Evolutionary conservation across 2,113 vertebrate species (phyloP), one percentile per base, ranked within the genome.

Genomic region (Lycaon pictus): DNA sequence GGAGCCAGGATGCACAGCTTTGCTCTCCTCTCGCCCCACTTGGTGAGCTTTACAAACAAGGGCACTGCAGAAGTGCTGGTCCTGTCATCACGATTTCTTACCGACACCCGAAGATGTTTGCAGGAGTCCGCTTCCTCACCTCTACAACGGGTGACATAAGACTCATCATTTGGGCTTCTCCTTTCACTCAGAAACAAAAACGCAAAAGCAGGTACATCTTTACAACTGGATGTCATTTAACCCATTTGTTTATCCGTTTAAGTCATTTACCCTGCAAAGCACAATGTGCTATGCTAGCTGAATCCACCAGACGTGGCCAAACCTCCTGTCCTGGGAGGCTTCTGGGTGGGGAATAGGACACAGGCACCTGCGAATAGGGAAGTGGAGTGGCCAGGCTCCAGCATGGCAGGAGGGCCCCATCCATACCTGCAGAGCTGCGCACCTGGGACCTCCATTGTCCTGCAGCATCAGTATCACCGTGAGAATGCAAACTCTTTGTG

Each of bases 101-200:
- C 51, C 35, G 1, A 11, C 0, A 0, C 23, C 25, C 11, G 4
- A 0, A 0, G 16, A 19, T 43, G 12, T 7, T 6, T 25, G 5
- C 3, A 15, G 35, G 29, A 62, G 56, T 29, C 29, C 9, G 3
- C 62, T 35, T 48, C 80, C 13, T 35, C 5, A 11, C 56, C 43
- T 5, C 1, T 13, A 9, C 0, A 0, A 23, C 0, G 23, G 79
- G 27, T 4, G 9, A 9, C 0, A 0, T 0, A 8, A 23, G 25
- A 17, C 20, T 9, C 11, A 3, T 6, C 22, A 3, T 48, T 22
- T 29, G 15, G 17, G 81, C 5, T 13, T 11, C 23, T 2, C 55
- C 23, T 63, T 27, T 25, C 22, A 7, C 20, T 15, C 32, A 4
- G 23, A 22, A 81, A 16, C 23, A 60, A 32, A 17, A 10, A 48